Conservation (phyloP, 2,797 vertebrate genomes). For the Rhinichthys osculus region DNA sequence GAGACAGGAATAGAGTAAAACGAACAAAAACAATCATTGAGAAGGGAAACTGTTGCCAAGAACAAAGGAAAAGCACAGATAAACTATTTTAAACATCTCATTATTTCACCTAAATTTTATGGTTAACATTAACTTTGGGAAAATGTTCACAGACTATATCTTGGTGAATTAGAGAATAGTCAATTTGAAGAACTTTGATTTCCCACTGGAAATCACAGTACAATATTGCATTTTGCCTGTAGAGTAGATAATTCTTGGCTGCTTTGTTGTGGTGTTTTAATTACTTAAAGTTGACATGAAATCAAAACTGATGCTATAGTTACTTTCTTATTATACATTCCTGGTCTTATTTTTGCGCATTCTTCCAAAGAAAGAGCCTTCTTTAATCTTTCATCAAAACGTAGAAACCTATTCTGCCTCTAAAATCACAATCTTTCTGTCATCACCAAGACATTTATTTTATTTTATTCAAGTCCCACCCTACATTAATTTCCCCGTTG, state of each 20-base stretch:
- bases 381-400: neutral
- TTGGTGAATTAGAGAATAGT: slow-evolving; percentile 14
- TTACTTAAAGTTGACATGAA: slow-evolving; percentile 25
- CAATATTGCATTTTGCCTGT: slow-evolving; percentile 1
- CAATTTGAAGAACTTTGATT: slow-evolving; percentile 1
- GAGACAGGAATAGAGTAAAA: slow-evolving; percentile 50
- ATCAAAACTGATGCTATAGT: slow-evolving; percentile 5
- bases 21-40: slow-evolving; percentile 37
- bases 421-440: neutral
- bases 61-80: slow-evolving; percentile 25
- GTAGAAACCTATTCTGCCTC: neutral
- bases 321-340: neutral
- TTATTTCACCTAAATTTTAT: slow-evolving; percentile 15
- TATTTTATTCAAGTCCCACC: neutral
- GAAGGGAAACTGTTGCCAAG: slow-evolving; percentile 28
- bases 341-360: neutral
- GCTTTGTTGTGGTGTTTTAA: slow-evolving; percentile 25
- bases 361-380: neutral
- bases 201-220: slow-evolving; percentile 18
- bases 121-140: neutral
- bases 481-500: neutral
- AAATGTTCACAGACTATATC: slow-evolving; percentile 14
- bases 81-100: slow-evolving; percentile 19
- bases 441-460: neutral
- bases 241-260: neutral